Evolutionary conservation across 2,888 invertebrate species (phyloP).

Genomic region (Melolontha melolontha): DNA sequence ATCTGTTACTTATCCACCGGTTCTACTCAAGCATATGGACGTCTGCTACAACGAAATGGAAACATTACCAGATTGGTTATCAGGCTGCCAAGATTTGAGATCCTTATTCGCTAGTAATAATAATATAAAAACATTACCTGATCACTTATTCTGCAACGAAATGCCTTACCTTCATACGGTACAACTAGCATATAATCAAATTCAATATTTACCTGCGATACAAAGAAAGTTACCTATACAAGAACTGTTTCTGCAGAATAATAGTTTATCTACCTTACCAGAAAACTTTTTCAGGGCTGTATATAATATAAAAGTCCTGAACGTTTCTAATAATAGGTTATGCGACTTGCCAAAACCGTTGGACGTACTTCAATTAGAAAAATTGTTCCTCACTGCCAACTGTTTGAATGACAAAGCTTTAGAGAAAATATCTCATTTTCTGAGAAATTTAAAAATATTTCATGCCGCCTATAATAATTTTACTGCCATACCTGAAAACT

Average conservation of each 20-base stretch:
- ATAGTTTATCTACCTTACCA: constrained; percentile 80
- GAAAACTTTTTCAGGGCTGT: constrained; percentile 80
- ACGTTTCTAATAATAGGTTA: constrained; percentile 83
- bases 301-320: constrained; percentile 75
- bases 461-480: constrained; percentile 86
- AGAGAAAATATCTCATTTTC: constrained; percentile 71
- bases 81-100: constrained; percentile 77
- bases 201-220: constrained; percentile 79
- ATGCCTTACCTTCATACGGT: constrained; percentile 78
- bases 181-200: constrained; percentile 82
- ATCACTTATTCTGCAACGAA: constrained; percentile 80
- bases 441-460: constrained; percentile 76
- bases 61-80: constrained; percentile 81
- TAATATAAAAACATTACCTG: constrained; percentile 75
- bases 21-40: constrained; percentile 80
- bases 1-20: constrained; percentile 76
- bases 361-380: constrained; percentile 73
- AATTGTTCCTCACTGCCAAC: constrained; percentile 81
- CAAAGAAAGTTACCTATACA: constrained; percentile 76
- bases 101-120: constrained; percentile 83
- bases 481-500: constrained; percentile 79
- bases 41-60: constrained; percentile 83
- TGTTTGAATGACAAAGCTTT: constrained; percentile 75
- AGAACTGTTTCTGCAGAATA: constrained; percentile 82
- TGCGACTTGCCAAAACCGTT: constrained; percentile 73